Conservation (phyloP, 2,113 vertebrate species). For the Protobothrops flavoviridis region DNA sequence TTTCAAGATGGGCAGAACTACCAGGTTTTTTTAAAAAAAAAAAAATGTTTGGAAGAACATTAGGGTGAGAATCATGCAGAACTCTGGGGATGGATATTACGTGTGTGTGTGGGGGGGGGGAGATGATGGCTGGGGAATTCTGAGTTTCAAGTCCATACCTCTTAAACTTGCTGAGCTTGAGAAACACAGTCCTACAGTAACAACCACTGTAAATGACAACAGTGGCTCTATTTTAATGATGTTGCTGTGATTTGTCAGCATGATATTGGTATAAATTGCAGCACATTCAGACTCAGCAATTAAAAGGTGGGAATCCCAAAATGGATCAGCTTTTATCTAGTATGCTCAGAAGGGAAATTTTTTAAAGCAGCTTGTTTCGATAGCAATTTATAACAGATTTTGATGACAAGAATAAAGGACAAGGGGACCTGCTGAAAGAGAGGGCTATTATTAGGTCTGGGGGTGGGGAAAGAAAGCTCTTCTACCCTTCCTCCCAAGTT, state of each 20-base stretch:
- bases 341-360: not conserved
- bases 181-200: not conserved
- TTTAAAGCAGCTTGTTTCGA: not conserved
- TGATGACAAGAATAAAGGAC: not conserved
- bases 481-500: not conserved
- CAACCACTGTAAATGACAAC: not conserved
- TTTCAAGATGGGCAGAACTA: not conserved
- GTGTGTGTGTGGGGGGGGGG: no score
- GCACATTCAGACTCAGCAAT: not conserved
- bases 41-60: not conserved
- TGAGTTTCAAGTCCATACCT: not conserved
- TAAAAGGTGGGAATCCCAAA: not conserved
- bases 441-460: not conserved
- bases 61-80: not conserved
- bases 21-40: not conserved
- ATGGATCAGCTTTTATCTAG: not conserved
- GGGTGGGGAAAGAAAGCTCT: not conserved
- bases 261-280: not conserved
- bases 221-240: not conserved
- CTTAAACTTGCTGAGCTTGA: not conserved
- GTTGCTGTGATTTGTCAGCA: not conserved
- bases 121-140: not conserved
- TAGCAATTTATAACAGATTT: not conserved
- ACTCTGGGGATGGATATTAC: not conserved
- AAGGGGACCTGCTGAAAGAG: not conserved